These are phyloP conservation scores for Onthophagus taurus DNA, from an alignment of 1,140 invertebrate species.

Conservation along the genomic window DNA sequence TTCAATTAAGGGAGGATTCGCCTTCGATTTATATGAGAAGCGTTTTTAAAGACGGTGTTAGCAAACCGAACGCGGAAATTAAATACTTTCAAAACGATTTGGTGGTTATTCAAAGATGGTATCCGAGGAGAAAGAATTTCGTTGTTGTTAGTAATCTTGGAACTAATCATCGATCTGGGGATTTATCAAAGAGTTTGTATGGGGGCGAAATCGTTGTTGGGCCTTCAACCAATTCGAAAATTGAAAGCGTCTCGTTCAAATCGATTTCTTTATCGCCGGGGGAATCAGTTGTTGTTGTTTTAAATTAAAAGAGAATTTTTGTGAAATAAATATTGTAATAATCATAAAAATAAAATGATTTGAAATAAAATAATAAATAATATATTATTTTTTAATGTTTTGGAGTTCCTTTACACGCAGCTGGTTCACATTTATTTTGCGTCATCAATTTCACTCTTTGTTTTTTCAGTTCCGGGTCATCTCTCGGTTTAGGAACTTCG, in stretches of 20 bases:
- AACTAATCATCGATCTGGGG: conserved; percentile 45
- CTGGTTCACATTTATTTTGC: too few relatives aligned
- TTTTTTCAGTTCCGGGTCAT: conserved; percentile 6
- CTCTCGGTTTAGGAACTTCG: neutral
- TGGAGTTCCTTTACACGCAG: neutral
- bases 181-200: conserved; percentile 64
- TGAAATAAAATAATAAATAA: neutral
- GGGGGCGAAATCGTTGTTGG: conserved; percentile 61
- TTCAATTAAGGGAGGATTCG: conserved; percentile 45
- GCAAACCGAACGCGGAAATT: conserved; percentile 53
- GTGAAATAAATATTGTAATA: conserved; percentile 13
- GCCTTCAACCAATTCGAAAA: conserved; percentile 44
- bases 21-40: conserved; percentile 61
- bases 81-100: conserved; percentile 52
- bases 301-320: conserved; percentile 24
- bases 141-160: conserved; percentile 64
- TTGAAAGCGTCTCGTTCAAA: conserved; percentile 57
- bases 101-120: conserved; percentile 63
- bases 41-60: conserved; percentile 50
- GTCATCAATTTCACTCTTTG: neutral
- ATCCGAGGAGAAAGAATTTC: conserved; percentile 63
- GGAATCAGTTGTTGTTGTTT: conserved; percentile 33
- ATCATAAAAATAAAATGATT: too few relatives aligned
- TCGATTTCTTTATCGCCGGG: conserved; percentile 42
- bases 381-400: neutral